Evolutionary conservation across 1,140 invertebrate species (phyloP), one percentile per base, ranked within the genome.

Genomic region (Camponotus floridanus): DNA sequence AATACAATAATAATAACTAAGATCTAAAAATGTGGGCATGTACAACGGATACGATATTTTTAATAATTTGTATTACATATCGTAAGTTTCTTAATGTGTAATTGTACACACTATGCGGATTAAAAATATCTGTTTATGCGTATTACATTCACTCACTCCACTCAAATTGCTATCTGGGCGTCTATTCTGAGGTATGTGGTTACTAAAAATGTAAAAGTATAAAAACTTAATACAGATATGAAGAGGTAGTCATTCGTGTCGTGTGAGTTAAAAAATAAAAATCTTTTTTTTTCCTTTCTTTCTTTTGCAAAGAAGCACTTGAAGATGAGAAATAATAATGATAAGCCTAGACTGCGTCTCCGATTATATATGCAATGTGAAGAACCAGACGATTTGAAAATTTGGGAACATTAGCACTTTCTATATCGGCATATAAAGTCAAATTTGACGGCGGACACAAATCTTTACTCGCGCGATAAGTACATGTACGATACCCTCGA

Each of bases 131-230:
- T 87, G 84, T 86, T 91, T 87, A 85, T 91, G 67, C 81, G 80
- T 87, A 73, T 92, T 87, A 86, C 88, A 91, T 88, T 91, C 87
- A 89, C 88, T 91, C 87, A 85, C 85, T 76, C 31, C 83, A 83
- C 79, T 87, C 76, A 81, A 90, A 84, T 91, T 90, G 91, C 85
- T 88, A 90, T 81, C 88, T 92, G 91, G 90, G 89, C 91, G 85
- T 88, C 90, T 92, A 91, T 92, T 94, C 92, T 94, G 94, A 94
- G 94, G 93, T 95, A 94, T 95, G 93, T 91, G 93, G 94, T 94
- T 94, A 94, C 93, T 95, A 94, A 94, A 94, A 93, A 92, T 93
- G 93, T 94, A 94, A 94, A 94, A 93, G 91, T 94, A 94, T 92
- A 94, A 94, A 94, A 94, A 94, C 92, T 94, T 94, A 94, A 94